Base-by-base conservation (phyloP, 2,888 invertebrate species). In the Frankliniella intonsa region DNA sequence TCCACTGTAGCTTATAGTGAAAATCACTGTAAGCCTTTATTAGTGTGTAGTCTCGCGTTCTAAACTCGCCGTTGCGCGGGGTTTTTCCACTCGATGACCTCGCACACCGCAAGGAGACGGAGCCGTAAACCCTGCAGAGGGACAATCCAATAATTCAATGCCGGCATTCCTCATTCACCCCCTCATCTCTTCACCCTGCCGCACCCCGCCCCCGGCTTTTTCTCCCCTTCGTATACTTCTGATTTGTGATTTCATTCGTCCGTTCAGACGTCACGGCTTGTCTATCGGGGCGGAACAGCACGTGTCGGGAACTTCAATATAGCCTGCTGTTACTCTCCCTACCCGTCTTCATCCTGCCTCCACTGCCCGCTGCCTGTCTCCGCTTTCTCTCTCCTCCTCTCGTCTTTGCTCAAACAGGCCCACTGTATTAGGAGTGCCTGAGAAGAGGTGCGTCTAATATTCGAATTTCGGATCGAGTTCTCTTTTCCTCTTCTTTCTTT, bases 281-380 rank as follows among this genome's bases (percentile, higher is more conserved):
- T 76, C 69, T 76, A 25, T 76, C 69, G 69, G 69, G 25, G 10
- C 25, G 69, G 69, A 62, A 62, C 69, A 76, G 69, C 69, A 76
- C 69, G 69, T 76, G 69, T 76, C 69, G 69, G 25, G 69, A 76
- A 76, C 69, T 76, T 76, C 69, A 76, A 76, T 76, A 76, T 76
- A 76, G 69, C 22, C 69, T 12, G 69, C 38, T 38, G 38, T 55
- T 55, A 19, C 55, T 55, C 55, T 12, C 55, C 55, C 19, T 19
- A 10, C 19, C 55, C 38, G 3, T 38, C 38, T n/a, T n/a, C n/a
- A n/a, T n/a, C n/a, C 55, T n/a, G n/a, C n/a, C n/a, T n/a, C n/a
- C n/a, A n/a, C 38, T 38, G 38, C 38, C 38, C 2, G 38, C 38
- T 38, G 2, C 38, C 38, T 38, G 38, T 38, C 38, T 38, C 38